phyloP scores from a whole-genome alignment of 2,888 invertebrate species.

The Ypsolopha scabrella region DNA sequence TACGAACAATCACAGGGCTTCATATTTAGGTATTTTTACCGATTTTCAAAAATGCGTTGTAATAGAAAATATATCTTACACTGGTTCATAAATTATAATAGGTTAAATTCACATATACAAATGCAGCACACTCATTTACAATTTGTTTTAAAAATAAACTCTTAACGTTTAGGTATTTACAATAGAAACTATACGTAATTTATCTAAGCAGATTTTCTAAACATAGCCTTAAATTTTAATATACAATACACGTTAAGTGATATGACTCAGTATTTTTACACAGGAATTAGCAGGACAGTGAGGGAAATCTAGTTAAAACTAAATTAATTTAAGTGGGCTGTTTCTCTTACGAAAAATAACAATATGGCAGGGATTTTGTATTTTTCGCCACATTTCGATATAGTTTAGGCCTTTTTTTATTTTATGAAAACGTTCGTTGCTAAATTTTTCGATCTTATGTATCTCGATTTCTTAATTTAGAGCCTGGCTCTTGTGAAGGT shows the following conservation, averaged over 20 bases:
- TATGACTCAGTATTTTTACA: slow-evolving; percentile 56
- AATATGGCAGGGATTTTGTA: not conserved
- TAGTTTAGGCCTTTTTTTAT: not conserved
- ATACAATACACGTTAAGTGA: slow-evolving; percentile 46
- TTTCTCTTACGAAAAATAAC: not conserved
- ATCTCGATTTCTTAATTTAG: too few species aligned
- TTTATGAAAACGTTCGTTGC: not conserved
- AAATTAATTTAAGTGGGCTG: not conserved
- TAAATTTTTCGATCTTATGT: not conserved
- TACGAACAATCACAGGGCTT: slow-evolving; percentile 1
- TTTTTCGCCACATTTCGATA: not conserved
- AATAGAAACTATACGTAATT: slow-evolving; percentile 27
- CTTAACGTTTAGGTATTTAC: slow-evolving; percentile 24
- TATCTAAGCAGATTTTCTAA: slow-evolving; percentile 35
- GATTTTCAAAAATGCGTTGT: too few species aligned
- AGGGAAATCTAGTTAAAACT: not conserved
- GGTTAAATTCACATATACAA: slow-evolving; percentile 51
- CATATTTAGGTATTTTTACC: not conserved
- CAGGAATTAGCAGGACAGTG: slow-evolving; percentile 29
- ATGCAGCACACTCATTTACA: slow-evolving; percentile 62
- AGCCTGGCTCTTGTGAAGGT: too few species aligned
- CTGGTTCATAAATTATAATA: too few species aligned
- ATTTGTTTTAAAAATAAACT: slow-evolving; percentile 32
- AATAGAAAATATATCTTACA: too few species aligned
- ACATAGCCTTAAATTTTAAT: slow-evolving; percentile 39